Conservation (phyloP, 2,797 vertebrate genomes). For the Liasis olivaceus region DNA sequence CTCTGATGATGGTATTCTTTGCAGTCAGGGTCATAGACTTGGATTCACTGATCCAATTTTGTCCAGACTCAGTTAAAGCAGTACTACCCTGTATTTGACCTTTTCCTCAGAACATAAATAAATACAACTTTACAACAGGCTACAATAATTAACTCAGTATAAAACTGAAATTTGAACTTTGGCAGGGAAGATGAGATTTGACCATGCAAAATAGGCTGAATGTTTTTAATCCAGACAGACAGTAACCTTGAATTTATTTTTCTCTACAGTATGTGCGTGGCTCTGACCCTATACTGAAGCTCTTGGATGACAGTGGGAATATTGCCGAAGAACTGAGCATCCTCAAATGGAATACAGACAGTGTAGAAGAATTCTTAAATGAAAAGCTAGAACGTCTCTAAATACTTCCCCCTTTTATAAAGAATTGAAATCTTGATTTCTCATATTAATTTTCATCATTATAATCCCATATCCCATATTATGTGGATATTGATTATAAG, state of each 20-base stretch:
- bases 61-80: neutral
- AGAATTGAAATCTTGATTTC: constrained; percentile 38
- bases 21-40: neutral
- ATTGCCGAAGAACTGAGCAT: constrained; percentile 98
- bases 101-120: neutral
- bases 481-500: constrained; percentile 57
- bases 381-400: constrained; percentile 95
- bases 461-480: constrained; percentile 41
- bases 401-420: constrained; percentile 9
- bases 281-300: constrained; percentile 96
- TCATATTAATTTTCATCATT: constrained; percentile 46
- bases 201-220: neutral
- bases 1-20: neutral
- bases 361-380: constrained; percentile 96
- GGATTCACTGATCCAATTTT: neutral
- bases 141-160: neutral
- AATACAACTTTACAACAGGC: neutral
- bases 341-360: constrained; percentile 99
- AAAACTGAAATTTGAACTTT: neutral
- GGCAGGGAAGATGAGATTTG: neutral
- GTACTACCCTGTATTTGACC: neutral
- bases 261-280: constrained; percentile 90
- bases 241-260: constrained; percentile 29
- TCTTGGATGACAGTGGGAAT: constrained; percentile 97
- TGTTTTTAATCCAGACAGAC: constrained; percentile 9